A percentile compares a stretch with the other conserved stretches of the same genome.
Conservation (phyloP, 2,888 invertebrate genomes). For the Blomia tropicalis region DNA sequence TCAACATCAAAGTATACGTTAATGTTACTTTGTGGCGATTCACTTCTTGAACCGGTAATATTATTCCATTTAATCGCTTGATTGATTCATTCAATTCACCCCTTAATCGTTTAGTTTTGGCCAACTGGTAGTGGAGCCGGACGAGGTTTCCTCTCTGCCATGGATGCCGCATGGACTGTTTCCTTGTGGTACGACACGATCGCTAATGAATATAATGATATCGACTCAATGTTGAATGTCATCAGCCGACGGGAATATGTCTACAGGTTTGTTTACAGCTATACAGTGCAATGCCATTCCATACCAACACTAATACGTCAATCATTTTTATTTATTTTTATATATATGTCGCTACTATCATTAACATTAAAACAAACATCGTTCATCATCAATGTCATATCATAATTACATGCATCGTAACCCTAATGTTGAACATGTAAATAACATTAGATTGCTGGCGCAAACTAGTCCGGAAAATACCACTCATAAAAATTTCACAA, state of each 20-base stretch:
- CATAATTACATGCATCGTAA: no score
- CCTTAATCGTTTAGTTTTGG: slow-evolving; percentile 53
- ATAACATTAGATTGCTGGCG: slow-evolving; percentile 54
- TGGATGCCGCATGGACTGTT: slow-evolving; percentile 92
- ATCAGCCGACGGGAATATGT: slow-evolving; percentile 87
- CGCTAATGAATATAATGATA: neutral
- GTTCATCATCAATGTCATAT: no score
- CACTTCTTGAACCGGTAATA: slow-evolving; percentile 55
- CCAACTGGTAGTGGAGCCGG: slow-evolving; percentile 97
- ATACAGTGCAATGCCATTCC: neutral
- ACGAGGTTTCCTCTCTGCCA: slow-evolving; percentile 80
- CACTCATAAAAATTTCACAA: slow-evolving; percentile 52
- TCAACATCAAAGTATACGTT: slow-evolving; percentile 42
- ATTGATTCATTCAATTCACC: neutral
- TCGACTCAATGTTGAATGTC: slow-evolving; percentile 38
- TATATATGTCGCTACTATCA: no score
- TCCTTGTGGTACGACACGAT: slow-evolving; percentile 52
- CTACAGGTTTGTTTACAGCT: slow-evolving; percentile 41
- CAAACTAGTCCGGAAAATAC: slow-evolving; percentile 95
- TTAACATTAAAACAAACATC: no score
- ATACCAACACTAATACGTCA: neutral
- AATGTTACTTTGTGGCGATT: slow-evolving; percentile 61
- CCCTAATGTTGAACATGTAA: no score
- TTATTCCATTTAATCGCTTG: neutral
- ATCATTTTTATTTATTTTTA: neutral